phyloP scores from a whole-genome alignment of 2,888 invertebrate genomes.

The Chalcosyrphus nemorum region DNA sequence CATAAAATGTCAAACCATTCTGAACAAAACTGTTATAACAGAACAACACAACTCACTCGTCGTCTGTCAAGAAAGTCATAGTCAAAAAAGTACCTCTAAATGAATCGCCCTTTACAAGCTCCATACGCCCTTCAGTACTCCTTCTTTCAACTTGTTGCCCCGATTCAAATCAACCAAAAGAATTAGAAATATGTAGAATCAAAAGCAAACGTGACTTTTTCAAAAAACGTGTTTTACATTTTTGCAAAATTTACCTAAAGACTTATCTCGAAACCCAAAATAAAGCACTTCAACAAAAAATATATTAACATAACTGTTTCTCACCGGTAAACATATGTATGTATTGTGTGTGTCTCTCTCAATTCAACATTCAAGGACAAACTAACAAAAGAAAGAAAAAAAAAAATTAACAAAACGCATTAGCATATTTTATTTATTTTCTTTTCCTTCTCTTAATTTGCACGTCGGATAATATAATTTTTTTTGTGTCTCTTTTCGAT shows the following conservation, averaged over 20 bases:
- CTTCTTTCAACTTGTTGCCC: too few species aligned
- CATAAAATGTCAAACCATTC: too few species aligned
- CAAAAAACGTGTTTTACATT: conserved; percentile 35
- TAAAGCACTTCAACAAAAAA: conserved; percentile 8
- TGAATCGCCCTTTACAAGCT: too few species aligned
- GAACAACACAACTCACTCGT: too few species aligned
- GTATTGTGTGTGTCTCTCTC: conserved; percentile 28
- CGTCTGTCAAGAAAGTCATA: too few species aligned
- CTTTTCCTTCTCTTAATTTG: conserved; percentile 39
- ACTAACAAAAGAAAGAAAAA: conserved; percentile 30
- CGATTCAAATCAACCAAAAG: too few species aligned
- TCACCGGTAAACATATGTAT: conserved; percentile 24
- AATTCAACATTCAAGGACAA: conserved; percentile 32
- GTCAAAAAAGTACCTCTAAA: too few species aligned
- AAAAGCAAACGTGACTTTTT: conserved; percentile 24
- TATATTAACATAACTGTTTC: conserved; percentile 45
- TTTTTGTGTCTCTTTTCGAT: background rate
- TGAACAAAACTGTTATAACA: too few species aligned
- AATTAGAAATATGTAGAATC: too few species aligned
- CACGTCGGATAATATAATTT: conserved; percentile 18
- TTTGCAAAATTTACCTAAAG: conserved; percentile 2
- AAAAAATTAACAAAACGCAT: conserved; percentile 4
- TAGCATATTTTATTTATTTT: conserved; percentile 48
- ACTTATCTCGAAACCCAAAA: conserved; percentile 14
- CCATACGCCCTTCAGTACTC: too few species aligned